These are phyloP conservation scores for Morpho achilles DNA, from an alignment of 2,888 invertebrate genomes.

Conservation along the genomic window DNA sequence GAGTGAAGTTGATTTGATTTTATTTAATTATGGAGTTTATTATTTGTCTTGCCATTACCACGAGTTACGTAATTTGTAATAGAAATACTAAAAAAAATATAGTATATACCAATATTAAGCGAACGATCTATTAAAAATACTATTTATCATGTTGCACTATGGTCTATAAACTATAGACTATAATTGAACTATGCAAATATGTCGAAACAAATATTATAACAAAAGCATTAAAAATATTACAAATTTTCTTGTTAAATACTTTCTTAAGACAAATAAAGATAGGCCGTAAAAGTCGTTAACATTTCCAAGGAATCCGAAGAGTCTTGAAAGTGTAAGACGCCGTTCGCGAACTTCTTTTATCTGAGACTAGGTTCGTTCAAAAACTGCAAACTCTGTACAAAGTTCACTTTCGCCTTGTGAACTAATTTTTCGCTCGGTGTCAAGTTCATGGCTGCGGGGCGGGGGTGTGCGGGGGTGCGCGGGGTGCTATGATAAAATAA, in stretches of 20 bases:
- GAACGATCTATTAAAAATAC: too few species aligned
- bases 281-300: constrained; percentile 6
- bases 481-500: constrained; percentile 69
- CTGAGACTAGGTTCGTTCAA: constrained; percentile 70
- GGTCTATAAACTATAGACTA: too few species aligned
- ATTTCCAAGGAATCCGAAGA: constrained; percentile 1
- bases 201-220: not conserved
- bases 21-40: too few species aligned
- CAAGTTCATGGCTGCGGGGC: constrained; percentile 70
- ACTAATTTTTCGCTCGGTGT: constrained; percentile 78
- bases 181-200: too few species aligned
- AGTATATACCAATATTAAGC: too few species aligned
- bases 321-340: constrained; percentile 15
- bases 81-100: too few species aligned
- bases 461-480: constrained; percentile 36
- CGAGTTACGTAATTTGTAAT: too few species aligned
- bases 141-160: too few species aligned
- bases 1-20: too few species aligned
- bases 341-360: constrained; percentile 63
- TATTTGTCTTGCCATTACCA: too few species aligned
- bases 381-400: constrained; percentile 76
- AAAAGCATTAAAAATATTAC: too few species aligned
- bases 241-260: too few species aligned
- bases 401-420: constrained; percentile 78
- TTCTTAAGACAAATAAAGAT: not conserved